Percentiles rank a stretch among this genome's conserved stretches.
These are phyloP conservation scores for Dicyrtoma fusca DNA, from an alignment of 2,888 invertebrate species.

Conservation along the genomic window DNA sequence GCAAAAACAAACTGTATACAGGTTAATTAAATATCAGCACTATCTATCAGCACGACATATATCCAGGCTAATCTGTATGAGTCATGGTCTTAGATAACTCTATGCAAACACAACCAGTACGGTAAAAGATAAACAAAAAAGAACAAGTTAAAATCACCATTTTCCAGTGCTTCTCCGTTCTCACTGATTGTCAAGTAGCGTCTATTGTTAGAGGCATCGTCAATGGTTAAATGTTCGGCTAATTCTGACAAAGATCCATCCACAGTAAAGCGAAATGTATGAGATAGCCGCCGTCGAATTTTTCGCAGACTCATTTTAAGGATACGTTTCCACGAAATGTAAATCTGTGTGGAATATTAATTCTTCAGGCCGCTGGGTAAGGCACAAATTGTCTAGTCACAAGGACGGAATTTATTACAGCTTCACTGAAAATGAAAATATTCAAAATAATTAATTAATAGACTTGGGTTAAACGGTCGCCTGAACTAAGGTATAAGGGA, in stretches of 20 bases:
- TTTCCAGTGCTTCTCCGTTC: constrained; percentile 53
- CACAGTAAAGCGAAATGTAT: constrained; percentile 59
- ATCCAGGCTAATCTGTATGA: no score
- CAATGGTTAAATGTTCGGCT: constrained; percentile 58
- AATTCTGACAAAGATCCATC: constrained; percentile 58
- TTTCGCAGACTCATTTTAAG: constrained; percentile 57
- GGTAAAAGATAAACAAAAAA: background rate
- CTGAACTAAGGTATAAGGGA: no score
- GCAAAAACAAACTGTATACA: no score
- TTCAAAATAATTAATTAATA: background rate
- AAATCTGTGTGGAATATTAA: no score
- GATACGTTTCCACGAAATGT: no score
- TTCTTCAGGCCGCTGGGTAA: constrained; percentile 14
- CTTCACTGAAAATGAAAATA: constrained; percentile 23
- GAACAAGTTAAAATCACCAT: constrained; percentile 42
- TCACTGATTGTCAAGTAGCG: constrained; percentile 55
- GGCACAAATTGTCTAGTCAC: constrained; percentile 19
- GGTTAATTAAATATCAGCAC: no score
- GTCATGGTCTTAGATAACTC: no score
- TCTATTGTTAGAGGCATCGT: constrained; percentile 56
- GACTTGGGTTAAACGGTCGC: no score
- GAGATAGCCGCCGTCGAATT: constrained; percentile 58
- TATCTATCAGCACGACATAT: no score
- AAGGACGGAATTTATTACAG: constrained; percentile 18
- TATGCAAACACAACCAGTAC: background rate